Evolutionary conservation across 1,140 invertebrate genomes (phyloP), one percentile per base, ranked within the genome.

Genomic region (Neodiprion virginianus): DNA sequence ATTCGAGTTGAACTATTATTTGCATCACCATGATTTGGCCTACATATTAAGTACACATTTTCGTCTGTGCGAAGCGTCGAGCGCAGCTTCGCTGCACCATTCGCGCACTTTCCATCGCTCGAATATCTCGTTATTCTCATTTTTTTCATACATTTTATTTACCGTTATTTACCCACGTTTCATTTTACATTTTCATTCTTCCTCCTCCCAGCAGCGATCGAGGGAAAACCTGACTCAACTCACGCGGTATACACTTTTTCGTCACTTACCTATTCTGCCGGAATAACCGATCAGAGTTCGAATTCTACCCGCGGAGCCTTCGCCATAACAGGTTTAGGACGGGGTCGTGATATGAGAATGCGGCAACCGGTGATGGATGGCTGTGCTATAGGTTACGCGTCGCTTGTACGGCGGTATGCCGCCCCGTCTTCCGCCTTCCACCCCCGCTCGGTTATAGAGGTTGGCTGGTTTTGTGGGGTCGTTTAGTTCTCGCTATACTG

Each of bases 311-410:
- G 53, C 53, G 53, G 11, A 61, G 53, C 53, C 53, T 61, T 61
- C n/a, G 11, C 53, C 53, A 17, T 61, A 61, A 61, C 53, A 61
- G 53, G 53, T 61, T 61, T 61, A 61, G 53, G 53, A 61, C 53
- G 53, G n/a, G 53, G 53, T 61, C 53, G 53, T 61, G 53, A 61
- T 61, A 61, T 61, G 53, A 61, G 53, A 61, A 61, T 61, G 53
- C 53, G 53, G 53, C 53, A 61, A 61, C 53, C 53, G 53, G 53
- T 61, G 53, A 61, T 61, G 53, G 53, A 61, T 61, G 53, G 53
- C 53, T 61, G 5, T 17, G 53, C 11, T 61, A 61, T 61, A 61
- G 53, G 53, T 61, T 61, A 61, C 53, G 53, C 53, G n/a, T 61
- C 53, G 53, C n/a, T 17, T 61, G 53, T 61, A 61, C n/a, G n/a